These are phyloP conservation scores for Eueides isabella DNA, from an alignment of 1,140 invertebrate species.

Conservation along the genomic window DNA sequence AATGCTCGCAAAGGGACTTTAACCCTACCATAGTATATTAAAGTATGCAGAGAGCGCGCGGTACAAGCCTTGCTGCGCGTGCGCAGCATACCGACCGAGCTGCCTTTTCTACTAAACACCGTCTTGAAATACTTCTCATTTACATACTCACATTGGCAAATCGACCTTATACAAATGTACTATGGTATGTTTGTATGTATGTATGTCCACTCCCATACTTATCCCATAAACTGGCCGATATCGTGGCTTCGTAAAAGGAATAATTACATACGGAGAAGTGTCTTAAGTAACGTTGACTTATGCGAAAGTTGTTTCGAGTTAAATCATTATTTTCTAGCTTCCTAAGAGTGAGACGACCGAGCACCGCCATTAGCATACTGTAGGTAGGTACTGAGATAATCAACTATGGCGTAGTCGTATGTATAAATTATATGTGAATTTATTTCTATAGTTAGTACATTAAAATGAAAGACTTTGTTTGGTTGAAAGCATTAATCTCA, in stretches of 20 bases:
- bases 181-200: not conserved
- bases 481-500: too few relatives aligned
- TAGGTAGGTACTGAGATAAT: not conserved
- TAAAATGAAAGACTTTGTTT: too few relatives aligned
- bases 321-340: not conserved
- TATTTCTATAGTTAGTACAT: not conserved
- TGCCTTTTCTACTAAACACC: conserved; percentile 43
- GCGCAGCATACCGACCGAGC: conserved; percentile 62
- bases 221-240: not conserved
- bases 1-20: conserved; percentile 68
- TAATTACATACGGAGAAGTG: conserved; percentile 1
- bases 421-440: not conserved
- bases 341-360: not conserved
- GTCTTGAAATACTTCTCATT: conserved; percentile 11
- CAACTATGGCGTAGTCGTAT: not conserved
- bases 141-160: conserved; percentile 8
- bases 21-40: conserved; percentile 50
- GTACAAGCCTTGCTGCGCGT: conserved; percentile 68
- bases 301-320: conserved; percentile 2
- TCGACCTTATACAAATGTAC: not conserved
- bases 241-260: not conserved
- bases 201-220: not conserved
- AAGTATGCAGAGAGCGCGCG: conserved; percentile 61
- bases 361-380: not conserved
- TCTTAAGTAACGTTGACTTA: not conserved